Percentiles rank a stretch among this genome's conserved stretches.
phyloP scores from a whole-genome alignment of 2,113 vertebrate species.

The Myotis lucifugus region DNA sequence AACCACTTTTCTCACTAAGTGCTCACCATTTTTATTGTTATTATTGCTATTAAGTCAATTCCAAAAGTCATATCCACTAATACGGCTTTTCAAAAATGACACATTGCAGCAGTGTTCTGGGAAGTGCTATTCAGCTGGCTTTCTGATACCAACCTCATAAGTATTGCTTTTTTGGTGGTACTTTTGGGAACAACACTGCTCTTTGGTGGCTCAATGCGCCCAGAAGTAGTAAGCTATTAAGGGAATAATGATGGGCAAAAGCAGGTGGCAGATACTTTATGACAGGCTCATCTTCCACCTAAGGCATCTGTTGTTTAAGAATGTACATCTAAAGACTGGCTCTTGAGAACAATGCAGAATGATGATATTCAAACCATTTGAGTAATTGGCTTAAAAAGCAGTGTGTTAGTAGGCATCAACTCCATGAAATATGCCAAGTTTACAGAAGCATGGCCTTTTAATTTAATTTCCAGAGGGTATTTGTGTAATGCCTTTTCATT shows the following conservation, averaged over 20 bases:
- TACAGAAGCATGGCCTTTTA: constrained; percentile 55
- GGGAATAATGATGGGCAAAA: constrained; percentile 64
- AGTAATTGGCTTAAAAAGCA: constrained; percentile 74
- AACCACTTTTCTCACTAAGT: constrained; percentile 63
- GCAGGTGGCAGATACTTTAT: constrained; percentile 66
- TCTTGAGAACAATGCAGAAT: constrained; percentile 67
- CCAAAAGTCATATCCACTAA: constrained; percentile 67
- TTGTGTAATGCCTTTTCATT: constrained; percentile 43
- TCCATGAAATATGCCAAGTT: constrained; percentile 66
- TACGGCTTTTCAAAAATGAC: constrained; percentile 74
- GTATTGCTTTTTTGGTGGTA: constrained; percentile 36
- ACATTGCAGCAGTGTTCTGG: constrained; percentile 63
- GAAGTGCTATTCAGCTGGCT: constrained; percentile 63
- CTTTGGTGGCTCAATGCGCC: constrained; percentile 52
- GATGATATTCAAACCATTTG: constrained; percentile 70
- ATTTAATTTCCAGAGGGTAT: constrained; percentile 71
- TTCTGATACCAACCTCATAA: constrained; percentile 34
- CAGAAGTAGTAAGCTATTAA: constrained; percentile 68
- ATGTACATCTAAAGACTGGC: constrained; percentile 18
- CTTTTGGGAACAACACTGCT: constrained; percentile 66
- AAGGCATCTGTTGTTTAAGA: constrained; percentile 69
- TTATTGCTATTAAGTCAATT: constrained; percentile 76
- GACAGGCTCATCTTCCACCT: constrained; percentile 24
- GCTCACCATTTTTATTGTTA: constrained; percentile 67
- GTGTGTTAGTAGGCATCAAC: constrained; percentile 20